Conservation (phyloP, 2,888 invertebrate genomes). For the Phyllotreta cruciferae region DNA sequence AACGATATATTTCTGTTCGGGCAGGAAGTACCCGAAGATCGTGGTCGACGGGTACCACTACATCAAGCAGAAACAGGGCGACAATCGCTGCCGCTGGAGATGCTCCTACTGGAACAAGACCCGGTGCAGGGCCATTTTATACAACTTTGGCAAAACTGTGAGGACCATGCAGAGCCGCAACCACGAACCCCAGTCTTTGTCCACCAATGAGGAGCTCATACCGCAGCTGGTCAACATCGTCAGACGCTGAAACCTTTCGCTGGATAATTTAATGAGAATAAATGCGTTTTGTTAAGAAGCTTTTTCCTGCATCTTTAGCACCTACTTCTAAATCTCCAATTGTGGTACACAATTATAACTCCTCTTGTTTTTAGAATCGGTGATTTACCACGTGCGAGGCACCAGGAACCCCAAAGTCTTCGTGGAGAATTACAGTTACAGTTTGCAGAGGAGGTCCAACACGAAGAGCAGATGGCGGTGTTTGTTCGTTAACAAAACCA, state of each 20-base stretch:
- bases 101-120: constrained; percentile 44
- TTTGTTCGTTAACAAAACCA: constrained; percentile 42
- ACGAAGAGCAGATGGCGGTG: constrained; percentile 47
- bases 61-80: constrained; percentile 38
- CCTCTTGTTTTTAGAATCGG: constrained; percentile 26
- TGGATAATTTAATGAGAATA: too few species aligned
- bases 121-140: constrained; percentile 44
- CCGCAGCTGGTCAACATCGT: constrained; percentile 35
- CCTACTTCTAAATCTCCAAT: too few species aligned
- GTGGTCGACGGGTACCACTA: constrained; percentile 42
- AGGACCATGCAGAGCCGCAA: constrained; percentile 42
- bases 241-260: too few species aligned
- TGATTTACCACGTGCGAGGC: constrained; percentile 40
- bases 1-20: constrained; percentile 42
- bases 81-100: constrained; percentile 46
- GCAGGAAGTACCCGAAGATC: constrained; percentile 46
- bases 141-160: constrained; percentile 45
- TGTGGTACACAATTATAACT: neutral
- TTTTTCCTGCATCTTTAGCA: too few species aligned
- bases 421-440: constrained; percentile 40
- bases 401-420: constrained; percentile 43
- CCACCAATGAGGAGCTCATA: constrained; percentile 25
- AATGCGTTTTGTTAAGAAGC: too few species aligned
- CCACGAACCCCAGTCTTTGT: constrained; percentile 36
- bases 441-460: constrained; percentile 36